These are phyloP conservation scores for Ichneumoninae sp. DNA, from an alignment of 2,888 invertebrate genomes.

Conservation along the genomic window DNA sequence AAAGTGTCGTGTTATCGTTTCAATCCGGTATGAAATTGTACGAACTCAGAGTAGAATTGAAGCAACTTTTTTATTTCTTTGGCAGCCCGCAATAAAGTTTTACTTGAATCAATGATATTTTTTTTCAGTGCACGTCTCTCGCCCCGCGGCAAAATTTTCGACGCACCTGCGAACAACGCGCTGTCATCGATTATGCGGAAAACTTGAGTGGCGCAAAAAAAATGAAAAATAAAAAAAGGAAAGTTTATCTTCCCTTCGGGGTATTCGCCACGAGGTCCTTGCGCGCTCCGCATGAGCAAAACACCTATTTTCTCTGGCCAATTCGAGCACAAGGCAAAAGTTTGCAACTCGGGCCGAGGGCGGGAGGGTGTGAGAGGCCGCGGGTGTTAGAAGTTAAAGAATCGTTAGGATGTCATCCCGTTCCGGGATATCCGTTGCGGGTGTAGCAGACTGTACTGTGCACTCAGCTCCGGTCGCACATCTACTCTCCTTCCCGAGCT, in stretches of 20 bases:
- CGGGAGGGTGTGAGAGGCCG: constrained; percentile 2
- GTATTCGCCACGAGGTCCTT: constrained; percentile 7
- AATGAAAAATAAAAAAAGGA: neutral
- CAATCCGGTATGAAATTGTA: too few species aligned
- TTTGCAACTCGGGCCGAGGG: constrained; percentile 18
- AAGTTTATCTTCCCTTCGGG: constrained; percentile 22
- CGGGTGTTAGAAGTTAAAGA: constrained; percentile 75
- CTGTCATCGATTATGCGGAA: too few species aligned
- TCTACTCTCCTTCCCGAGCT: constrained; percentile 13
- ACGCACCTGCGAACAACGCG: too few species aligned
- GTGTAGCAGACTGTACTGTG: constrained; percentile 24
- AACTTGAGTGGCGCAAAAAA: neutral
- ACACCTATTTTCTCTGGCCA: constrained; percentile 38
- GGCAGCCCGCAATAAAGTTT: too few species aligned
- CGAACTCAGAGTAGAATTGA: too few species aligned
- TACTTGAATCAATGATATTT: too few species aligned
- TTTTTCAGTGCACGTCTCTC: too few species aligned
- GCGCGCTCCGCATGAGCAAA: constrained; percentile 1
- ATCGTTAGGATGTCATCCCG: constrained; percentile 73
- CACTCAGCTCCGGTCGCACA: constrained; percentile 5
- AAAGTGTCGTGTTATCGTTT: too few species aligned
- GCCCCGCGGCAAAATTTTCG: too few species aligned
- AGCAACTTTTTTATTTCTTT: too few species aligned
- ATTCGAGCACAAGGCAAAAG: constrained; percentile 35
- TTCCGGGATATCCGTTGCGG: constrained; percentile 30